Base-by-base conservation (phyloP, 2,888 invertebrate genomes). In the Chironomus tentans region DNA sequence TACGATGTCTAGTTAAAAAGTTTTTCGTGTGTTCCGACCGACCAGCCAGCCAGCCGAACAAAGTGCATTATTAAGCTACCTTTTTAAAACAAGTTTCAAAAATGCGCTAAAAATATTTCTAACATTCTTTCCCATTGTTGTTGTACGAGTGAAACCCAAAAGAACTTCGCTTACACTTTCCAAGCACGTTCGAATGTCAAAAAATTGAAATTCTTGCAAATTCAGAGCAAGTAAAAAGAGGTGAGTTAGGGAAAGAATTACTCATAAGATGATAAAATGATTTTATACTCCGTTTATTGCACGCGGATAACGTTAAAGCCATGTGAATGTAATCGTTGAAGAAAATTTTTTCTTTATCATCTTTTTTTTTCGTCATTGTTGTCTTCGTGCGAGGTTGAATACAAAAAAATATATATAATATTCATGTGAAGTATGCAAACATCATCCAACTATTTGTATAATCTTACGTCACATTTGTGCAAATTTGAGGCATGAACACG, bases 191-290 rank as follows among this genome's bases (percentile, higher is more conserved):
- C 47, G 13, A 38, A 38, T 47, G 18, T 68, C 15, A 13, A n/a
- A 65, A 74, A 74, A 74, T 74, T 74, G 74, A 74, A 74, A 68
- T 73, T 73, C 62, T 56, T 65, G 10, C 56, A 56, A 56, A 56
- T 56, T 65, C 65, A 65, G 5, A 24, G 21, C 13, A 65, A 24
- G 65, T 22, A 15, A 38, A 38, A 38, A 10, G 10, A 10, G 38
- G 38, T 10, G 4, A 24, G 56, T 21, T 13, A 24, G 24, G 21
- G 21, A 13, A 24, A 65, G 24, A 65, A 65, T 65, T 65, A 24
- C 65, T 65, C 65, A 24, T 65, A 65, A 65, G 65, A 65, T 65
- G 65, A 65, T 65, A 65, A 65, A 65, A 65, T 24, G 65, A 24
- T 65, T 65, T 65, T 65, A 21, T 56, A 65, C 65, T 65, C 65